Conservation (phyloP, 2,797 vertebrate genomes). For the Botia almorhae region DNA sequence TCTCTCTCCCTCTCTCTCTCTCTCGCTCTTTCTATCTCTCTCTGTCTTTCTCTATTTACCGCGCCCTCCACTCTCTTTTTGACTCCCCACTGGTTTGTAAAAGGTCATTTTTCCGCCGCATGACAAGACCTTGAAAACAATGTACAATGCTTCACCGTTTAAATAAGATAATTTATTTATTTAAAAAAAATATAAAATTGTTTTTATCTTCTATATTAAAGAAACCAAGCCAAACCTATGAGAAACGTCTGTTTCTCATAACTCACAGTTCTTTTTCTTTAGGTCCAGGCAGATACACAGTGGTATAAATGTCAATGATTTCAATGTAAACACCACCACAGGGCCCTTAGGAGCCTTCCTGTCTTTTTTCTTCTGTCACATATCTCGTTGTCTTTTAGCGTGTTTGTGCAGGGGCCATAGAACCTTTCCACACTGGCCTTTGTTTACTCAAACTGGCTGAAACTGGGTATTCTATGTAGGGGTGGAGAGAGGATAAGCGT, state of each 20-base stretch:
- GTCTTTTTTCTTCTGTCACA: conserved; percentile 41
- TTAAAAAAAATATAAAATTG: background rate
- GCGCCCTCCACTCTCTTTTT: background rate
- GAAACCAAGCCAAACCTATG: background rate
- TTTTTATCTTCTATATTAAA: background rate
- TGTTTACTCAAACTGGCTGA: conserved; percentile 24
- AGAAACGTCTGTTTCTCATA: conserved; percentile 10
- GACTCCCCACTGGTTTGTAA: conserved; percentile 38
- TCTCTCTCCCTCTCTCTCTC: background rate
- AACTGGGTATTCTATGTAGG: conserved; percentile 31
- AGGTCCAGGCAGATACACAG: conserved; percentile 18
- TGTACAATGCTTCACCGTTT: conserved; percentile 4
- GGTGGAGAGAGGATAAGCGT: conserved; percentile 40
- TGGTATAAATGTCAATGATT: conserved; percentile 53
- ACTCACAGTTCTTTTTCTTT: conserved; percentile 1
- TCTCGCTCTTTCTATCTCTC: no score
- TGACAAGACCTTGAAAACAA: conserved; percentile 34
- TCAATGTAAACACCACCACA: conserved; percentile 29
- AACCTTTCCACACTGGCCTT: conserved; percentile 25
- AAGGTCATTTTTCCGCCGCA: conserved; percentile 40
- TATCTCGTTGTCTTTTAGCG: conserved; percentile 6
- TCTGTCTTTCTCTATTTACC: background rate
- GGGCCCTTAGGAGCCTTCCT: conserved; percentile 24
- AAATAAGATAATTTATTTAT: conserved; percentile 8
- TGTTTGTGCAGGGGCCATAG: conserved; percentile 22